Base-by-base conservation (phyloP, 37 sponge, comb jelly and placozoan genomes). In the Halisarca cf. caerulea region DNA sequence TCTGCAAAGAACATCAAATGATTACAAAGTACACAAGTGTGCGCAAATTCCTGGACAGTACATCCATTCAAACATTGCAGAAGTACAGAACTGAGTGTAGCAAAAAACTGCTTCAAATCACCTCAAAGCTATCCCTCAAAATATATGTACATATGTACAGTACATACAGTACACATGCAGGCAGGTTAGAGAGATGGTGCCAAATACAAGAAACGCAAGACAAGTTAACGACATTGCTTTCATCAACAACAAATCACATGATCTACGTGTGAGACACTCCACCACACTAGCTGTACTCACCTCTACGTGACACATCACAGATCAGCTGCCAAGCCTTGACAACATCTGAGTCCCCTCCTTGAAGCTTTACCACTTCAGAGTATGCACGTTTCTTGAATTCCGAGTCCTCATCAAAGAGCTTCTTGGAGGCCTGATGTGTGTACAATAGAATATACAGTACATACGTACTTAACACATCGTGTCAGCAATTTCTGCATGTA, bases 381-480 rank as follows among this genome's bases (percentile, higher is more conserved):
- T 94, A 94, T 0, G 97, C 97, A 24, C 95, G 42, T 38, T 90
- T 88, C 79, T 98, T 94, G 82, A 98, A 98, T 8, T 89, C 93
- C 69, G 89, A 91, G 28, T 98, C 99, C 11, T 88, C 73, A 23
- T 98, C 97, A 83, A 96, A 98, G 9, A 96, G 85, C 35, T 60
- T 41, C 80, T 98, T 96, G 0, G 99, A 94, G 23, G 89, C 88
- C 92, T 93, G 30, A 5, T 47, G 51, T 11, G 11, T 47, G 51
- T 6, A 11, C 11, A 11, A 47, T 47, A 47, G 11, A 47, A 47
- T 14, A 6, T 47, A 47, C 51, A 47, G 51, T 47, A 47, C 11
- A 47, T 14, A 47, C 11, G 51, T n/a, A n/a, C n/a, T n/a, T n/a
- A n/a, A n/a, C n/a, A n/a, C n/a, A 47, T 11, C 11, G 51, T 47